phyloP scores from a whole-genome alignment of 2,888 invertebrate genomes.

The Seira ritae region DNA sequence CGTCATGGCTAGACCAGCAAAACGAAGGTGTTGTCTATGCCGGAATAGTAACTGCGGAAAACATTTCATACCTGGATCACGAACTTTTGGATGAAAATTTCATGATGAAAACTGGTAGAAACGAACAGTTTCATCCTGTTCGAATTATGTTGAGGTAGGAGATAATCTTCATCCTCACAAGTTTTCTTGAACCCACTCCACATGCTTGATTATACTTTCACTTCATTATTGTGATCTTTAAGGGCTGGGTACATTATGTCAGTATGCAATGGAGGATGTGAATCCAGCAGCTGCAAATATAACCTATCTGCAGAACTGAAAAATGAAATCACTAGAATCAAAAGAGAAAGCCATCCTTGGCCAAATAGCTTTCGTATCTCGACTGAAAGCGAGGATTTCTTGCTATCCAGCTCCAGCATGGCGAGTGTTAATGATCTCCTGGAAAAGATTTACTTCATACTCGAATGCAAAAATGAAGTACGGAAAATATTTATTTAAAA shows the following conservation, averaged over 20 bases:
- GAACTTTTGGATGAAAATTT: slow-evolving; percentile 37
- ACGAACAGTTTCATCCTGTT: slow-evolving; percentile 48
- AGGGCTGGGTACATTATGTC: slow-evolving; percentile 32
- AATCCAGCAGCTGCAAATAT: slow-evolving; percentile 19
- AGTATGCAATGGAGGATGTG: slow-evolving; percentile 39
- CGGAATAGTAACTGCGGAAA: slow-evolving; percentile 31
- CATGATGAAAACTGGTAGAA: slow-evolving; percentile 40
- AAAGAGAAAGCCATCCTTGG: slow-evolving; percentile 50
- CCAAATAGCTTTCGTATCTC: slow-evolving; percentile 42
- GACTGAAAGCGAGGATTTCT: slow-evolving; percentile 24
- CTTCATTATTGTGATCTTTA: neutral
- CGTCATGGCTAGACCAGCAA: slow-evolving; percentile 31
- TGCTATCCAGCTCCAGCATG: slow-evolving; percentile 34
- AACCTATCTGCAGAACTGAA: slow-evolving; percentile 25
- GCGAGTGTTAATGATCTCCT: slow-evolving; percentile 27
- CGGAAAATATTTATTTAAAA: neutral
- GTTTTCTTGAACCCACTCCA: too few species aligned
- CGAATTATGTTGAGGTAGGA: slow-evolving; percentile 28
- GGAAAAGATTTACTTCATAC: slow-evolving; percentile 38
- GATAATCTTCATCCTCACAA: too few species aligned
- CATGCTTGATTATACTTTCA: too few species aligned
- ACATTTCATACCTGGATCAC: slow-evolving; percentile 17
- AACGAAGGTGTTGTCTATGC: slow-evolving; percentile 28
- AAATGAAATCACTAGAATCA: neutral
- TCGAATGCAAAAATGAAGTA: slow-evolving; percentile 11